A percentile compares a stretch with the other conserved stretches of the same genome.
phyloP scores from a whole-genome alignment of 2,113 vertebrate species.

The Callorhinus ursinus region DNA sequence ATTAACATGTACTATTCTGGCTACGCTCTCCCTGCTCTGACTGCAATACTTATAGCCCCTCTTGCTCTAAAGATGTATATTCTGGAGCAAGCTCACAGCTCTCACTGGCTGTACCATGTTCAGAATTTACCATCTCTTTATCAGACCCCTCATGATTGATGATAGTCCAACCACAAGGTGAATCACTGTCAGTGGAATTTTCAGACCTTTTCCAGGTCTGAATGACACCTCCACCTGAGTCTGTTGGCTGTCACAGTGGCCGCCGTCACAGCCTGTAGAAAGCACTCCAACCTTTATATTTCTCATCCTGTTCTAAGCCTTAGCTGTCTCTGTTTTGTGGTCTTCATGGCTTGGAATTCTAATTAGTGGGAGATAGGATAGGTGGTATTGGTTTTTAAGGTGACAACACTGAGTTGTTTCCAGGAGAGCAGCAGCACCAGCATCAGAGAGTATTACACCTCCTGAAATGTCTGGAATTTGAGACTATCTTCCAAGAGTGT shows the following conservation, averaged over 20 bases:
- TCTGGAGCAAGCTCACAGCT: constrained; percentile 78
- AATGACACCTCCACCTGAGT: neutral
- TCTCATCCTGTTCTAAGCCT: neutral
- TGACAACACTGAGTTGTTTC: neutral
- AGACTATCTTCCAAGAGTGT: neutral
- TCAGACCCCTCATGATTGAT: constrained; percentile 97
- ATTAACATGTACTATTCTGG: constrained; percentile 68
- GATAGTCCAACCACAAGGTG: constrained; percentile 97
- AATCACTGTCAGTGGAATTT: constrained; percentile 95
- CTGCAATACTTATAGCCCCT: constrained; percentile 74
- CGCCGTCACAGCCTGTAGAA: neutral
- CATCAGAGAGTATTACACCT: neutral
- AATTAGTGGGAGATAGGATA: neutral
- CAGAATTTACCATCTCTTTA: constrained; percentile 89
- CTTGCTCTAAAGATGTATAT: constrained; percentile 77
- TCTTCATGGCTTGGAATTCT: neutral
- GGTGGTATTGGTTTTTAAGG: neutral
- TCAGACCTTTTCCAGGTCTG: constrained; percentile 92
- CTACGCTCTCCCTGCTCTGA: constrained; percentile 71
- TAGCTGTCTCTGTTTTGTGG: neutral
- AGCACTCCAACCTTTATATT: neutral
- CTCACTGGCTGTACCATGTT: constrained; percentile 81
- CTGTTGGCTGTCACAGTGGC: neutral
- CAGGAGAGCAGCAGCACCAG: neutral
- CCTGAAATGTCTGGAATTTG: neutral